Evolutionary conservation across 2,797 vertebrate species (phyloP).

Genomic region (Momotus momota): DNA sequence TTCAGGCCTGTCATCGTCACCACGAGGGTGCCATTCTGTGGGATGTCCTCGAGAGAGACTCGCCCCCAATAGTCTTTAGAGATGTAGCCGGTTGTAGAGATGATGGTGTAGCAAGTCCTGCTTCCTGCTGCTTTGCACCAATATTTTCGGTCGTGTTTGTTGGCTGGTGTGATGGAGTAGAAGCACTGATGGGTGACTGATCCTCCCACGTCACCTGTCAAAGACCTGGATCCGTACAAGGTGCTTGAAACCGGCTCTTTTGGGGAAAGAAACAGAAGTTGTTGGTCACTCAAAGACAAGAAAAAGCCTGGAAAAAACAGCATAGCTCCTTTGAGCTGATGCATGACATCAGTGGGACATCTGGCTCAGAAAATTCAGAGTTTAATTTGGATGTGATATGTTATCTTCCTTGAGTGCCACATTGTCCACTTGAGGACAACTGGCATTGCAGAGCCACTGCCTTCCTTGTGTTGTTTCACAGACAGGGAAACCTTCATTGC

Average conservation of each 20-base stretch:
- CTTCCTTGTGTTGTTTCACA: fast-evolving
- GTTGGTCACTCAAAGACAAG: background rate
- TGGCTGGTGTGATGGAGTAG: constrained; percentile 58
- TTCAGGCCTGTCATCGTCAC: constrained; percentile 64
- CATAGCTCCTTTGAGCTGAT: fast-evolving
- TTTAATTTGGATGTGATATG: background rate
- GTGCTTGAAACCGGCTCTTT: background rate
- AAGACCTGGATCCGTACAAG: constrained; percentile 51
- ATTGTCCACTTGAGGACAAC: background rate
- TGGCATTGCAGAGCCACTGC: background rate
- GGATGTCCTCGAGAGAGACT: constrained; percentile 52
- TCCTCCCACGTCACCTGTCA: constrained; percentile 54
- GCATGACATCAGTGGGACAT: fast-evolving
- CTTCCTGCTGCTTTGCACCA: constrained; percentile 62
- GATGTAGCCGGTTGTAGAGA: constrained; percentile 63
- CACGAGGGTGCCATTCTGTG: constrained; percentile 24
- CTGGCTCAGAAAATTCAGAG: background rate
- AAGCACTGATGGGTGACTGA: constrained; percentile 72
- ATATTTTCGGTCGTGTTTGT: constrained; percentile 74
- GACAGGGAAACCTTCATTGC: fast-evolving
- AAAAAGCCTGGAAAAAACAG: background rate
- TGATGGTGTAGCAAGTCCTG: constrained; percentile 51
- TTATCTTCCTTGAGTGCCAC: background rate
- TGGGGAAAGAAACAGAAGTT: background rate
- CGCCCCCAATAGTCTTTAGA: background rate